A percentile compares a stretch with the other conserved stretches of the same genome.
Conservation (phyloP, 2,797 vertebrate species). For the Girardinus metallicus region DNA sequence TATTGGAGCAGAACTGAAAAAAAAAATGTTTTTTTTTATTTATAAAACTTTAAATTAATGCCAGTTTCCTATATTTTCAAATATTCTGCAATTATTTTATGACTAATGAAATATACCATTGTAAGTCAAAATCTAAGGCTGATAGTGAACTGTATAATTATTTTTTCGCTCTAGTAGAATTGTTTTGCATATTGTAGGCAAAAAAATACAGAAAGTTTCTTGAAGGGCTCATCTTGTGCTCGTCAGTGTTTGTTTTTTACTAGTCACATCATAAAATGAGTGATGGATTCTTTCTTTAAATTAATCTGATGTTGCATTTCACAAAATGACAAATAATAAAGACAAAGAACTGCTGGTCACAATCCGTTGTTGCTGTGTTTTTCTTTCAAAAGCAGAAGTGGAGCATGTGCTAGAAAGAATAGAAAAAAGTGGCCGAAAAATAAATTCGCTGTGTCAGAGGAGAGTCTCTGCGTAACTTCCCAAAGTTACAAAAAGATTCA, state of each 20-base stretch:
- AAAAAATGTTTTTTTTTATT: not conserved
- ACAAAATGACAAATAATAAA: not conserved
- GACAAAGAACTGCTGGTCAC: not conserved
- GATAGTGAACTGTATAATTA: not conserved
- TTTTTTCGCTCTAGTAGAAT: not conserved
- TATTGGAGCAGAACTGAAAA: not conserved
- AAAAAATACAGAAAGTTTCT: not conserved
- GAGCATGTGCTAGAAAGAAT: not conserved
- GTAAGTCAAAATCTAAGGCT: not conserved
- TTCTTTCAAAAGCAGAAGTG: not conserved
- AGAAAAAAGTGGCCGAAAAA: not conserved
- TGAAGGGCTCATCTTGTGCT: not conserved
- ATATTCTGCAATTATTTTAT: not conserved
- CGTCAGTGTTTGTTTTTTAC: not conserved
- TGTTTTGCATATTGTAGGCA: not conserved
- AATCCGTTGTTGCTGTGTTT: not conserved
- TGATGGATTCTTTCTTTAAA: not conserved
- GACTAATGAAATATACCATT: not conserved
- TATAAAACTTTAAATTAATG: not conserved
- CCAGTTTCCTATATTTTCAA: not conserved
- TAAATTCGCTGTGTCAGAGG: not conserved
- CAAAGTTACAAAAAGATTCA: not conserved
- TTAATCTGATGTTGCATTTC: not conserved
- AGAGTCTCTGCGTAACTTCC: not conserved
- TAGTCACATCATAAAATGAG: not conserved